phyloP scores from a whole-genome alignment of 2,888 invertebrate species.

The Pseudococcus jackbeardsleyi region DNA sequence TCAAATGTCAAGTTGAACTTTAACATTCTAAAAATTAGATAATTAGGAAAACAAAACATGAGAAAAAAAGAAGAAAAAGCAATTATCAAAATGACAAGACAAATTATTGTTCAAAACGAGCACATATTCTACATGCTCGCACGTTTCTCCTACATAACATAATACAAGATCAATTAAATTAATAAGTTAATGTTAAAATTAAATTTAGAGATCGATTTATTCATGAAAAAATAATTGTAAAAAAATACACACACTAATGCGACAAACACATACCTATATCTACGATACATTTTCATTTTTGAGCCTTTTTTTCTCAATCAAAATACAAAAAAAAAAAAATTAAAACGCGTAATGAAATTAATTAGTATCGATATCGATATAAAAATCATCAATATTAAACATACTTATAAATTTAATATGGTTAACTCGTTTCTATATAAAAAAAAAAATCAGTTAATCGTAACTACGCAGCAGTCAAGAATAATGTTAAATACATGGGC shows the following conservation, averaged over 20 bases:
- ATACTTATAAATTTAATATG: conserved; percentile 48
- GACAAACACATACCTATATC: background rate
- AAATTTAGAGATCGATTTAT: conserved; percentile 49
- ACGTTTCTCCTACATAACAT: background rate
- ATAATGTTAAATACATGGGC: conserved; percentile 8
- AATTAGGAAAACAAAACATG: conserved; percentile 5
- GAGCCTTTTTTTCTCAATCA: background rate
- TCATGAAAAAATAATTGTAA: conserved; percentile 24
- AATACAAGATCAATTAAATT: conserved; percentile 17
- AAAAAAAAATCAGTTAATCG: conserved; percentile 33
- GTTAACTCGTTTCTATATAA: conserved; percentile 33
- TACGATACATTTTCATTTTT: background rate
- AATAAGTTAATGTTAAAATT: conserved; percentile 46
- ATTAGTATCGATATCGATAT: background rate
- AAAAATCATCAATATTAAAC: conserved; percentile 29
- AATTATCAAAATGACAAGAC: conserved; percentile 9
- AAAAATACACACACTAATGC: background rate
- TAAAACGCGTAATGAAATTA: conserved; percentile 2
- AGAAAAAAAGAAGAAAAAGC: background rate
- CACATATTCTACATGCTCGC: background rate
- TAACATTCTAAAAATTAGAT: background rate
- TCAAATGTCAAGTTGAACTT: background rate
- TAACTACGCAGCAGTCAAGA: conserved; percentile 37
- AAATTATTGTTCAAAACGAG: background rate
- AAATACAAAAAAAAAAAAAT: conserved; percentile 15